Base-by-base conservation (phyloP, 1,140 invertebrate genomes). In the Temnothorax nylanderi region DNA sequence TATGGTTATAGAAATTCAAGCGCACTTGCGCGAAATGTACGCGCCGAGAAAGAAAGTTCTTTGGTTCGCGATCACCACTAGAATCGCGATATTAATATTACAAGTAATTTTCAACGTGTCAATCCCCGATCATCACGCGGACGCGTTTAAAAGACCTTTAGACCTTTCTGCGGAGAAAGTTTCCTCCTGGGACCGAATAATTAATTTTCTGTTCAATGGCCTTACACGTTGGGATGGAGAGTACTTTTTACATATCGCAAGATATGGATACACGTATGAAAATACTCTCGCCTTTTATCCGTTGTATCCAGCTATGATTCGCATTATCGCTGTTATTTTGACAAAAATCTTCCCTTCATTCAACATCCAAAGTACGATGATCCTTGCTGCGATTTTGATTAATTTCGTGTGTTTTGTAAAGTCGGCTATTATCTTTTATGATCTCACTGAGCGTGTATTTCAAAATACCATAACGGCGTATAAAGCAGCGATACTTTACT, bases 241-340 rank as follows among this genome's bases (percentile, higher is more conserved):
- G 92, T 99, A 99, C 95, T 99, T 99, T 93, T 94, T 99, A 62
- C 98, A 99, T 93, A 98, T 99, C 86, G 97, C 98, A 1, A 97
- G 98, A 91, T 97, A 98, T 96, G 98, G 99, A 21, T 99, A 99
- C 92, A 98, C 98, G 0, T 99, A 99, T 94, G 98, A 99, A 94
- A 99, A 99, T 92, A 97, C 97, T 74, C 95, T 99, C 62, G 98
- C 98, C 44, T 99, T 99, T 93, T 99, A 98, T 94, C 99, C 99
- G 34, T 93, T 99, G 1, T 99, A 97, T 95, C 98, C 99, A 51
- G 92, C 97, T 58, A 88, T 96, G 16, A 96, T 97, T 60, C 95
- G 96, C 91, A 85, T 94, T 10, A 16, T 94, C 16, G 92, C 96
- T 0, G 92, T 93, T 26, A 54, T 95, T 16, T 18, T 96, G 62